These are phyloP conservation scores for Temnothorax ravouxi DNA, from an alignment of 2,888 invertebrate species.

Conservation along the genomic window DNA sequence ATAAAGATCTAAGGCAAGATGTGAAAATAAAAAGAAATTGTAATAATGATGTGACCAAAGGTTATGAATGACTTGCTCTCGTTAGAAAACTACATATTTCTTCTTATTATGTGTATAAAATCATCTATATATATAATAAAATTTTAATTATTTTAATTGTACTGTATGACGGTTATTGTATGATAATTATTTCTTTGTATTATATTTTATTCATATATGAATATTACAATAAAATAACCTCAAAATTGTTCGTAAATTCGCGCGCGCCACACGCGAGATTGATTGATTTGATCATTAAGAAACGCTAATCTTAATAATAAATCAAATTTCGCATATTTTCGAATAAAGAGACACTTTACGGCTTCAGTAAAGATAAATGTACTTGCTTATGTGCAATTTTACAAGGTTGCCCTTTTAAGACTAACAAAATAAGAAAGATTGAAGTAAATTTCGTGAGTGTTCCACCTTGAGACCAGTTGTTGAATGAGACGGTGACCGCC, in stretches of 20 bases:
- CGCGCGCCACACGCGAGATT: not conserved
- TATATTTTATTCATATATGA: not conserved
- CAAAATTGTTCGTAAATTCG: not conserved
- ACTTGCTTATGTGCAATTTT: not conserved
- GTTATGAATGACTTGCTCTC: not conserved
- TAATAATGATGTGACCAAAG: not conserved
- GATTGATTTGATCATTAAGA: not conserved
- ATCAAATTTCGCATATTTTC: not conserved
- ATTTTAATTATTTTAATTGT: not conserved
- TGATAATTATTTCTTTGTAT: not conserved
- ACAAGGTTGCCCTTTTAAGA: constrained; percentile 6
- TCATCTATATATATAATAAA: not conserved
- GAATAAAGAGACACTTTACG: not conserved
- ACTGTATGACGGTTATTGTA: not conserved
- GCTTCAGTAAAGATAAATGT: not conserved
- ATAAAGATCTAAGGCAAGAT: not conserved
- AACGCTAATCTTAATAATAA: not conserved
- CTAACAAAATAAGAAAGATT: not conserved
- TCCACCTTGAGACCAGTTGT: constrained; percentile 72
- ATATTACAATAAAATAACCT: not conserved
- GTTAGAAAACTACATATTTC: not conserved
- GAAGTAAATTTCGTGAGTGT: constrained; percentile 41
- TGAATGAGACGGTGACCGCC: constrained; percentile 34
- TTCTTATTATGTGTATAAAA: not conserved
- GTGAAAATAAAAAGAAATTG: not conserved